phyloP scores from a whole-genome alignment of 1,140 invertebrate species.

The Caenorhabditis tropicalis region DNA sequence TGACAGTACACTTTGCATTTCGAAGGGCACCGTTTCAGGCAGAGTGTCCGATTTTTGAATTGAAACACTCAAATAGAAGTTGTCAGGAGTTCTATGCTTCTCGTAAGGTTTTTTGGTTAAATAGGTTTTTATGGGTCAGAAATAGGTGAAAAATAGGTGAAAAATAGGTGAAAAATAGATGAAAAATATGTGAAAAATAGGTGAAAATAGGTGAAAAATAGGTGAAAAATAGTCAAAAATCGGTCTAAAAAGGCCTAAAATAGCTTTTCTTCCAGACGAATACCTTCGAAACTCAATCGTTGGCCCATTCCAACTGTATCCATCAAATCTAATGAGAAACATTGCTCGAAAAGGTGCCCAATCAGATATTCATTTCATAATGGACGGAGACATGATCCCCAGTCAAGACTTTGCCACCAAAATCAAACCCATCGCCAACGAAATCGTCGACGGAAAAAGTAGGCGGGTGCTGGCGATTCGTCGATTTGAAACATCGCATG shows the following conservation, averaged over 20 bases:
- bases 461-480: background rate
- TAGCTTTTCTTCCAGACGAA: background rate
- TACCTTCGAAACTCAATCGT: background rate
- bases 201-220: no score
- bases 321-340: background rate
- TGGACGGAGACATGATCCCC: constrained; percentile 27
- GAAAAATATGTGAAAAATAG: no score
- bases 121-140: background rate
- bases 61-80: background rate
- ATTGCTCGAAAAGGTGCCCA: background rate
- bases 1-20: constrained; percentile 10
- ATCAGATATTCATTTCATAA: background rate
- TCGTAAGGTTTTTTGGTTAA: background rate
- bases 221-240: no score
- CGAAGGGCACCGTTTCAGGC: background rate
- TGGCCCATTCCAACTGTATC: background rate
- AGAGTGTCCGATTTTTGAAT: background rate
- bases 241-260: no score
- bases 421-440: background rate
- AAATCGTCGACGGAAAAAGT: background rate
- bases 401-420: background rate
- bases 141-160: no score
- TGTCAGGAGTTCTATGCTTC: background rate
- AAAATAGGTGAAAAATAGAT: no score
- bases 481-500: background rate